Evolutionary conservation across 1,140 invertebrate genomes (phyloP).

Genomic region (Gryllus bimaculatus): DNA sequence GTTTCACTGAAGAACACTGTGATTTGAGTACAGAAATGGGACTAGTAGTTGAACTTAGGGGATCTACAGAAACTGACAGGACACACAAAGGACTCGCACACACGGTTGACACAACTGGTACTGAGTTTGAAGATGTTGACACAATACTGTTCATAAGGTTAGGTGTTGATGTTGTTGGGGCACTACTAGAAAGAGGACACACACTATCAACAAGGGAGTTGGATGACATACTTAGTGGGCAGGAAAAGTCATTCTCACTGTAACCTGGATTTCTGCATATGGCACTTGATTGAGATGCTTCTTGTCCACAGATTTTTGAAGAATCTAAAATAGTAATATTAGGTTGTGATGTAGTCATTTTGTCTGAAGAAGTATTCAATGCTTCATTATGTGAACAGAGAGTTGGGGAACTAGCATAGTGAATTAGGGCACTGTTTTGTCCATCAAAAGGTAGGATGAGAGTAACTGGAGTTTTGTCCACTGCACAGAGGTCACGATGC

Average conservation of each 20-base stretch:
- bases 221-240: not conserved
- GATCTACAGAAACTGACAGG: slow-evolving; percentile 28
- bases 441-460: slow-evolving; percentile 26
- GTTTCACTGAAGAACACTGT: slow-evolving; percentile 46
- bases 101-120: not conserved
- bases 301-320: not conserved
- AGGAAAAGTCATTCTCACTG: not conserved
- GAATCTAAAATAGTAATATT: slow-evolving; percentile 17
- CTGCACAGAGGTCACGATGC: not conserved
- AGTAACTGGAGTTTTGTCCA: not conserved
- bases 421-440: slow-evolving; percentile 32
- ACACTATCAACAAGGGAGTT: not conserved
- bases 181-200: slow-evolving; percentile 10
- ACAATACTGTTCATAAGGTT: not conserved
- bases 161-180: not conserved
- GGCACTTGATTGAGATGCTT: slow-evolving; percentile 6
- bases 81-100: not conserved
- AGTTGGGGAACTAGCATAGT: slow-evolving; percentile 33
- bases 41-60: slow-evolving; percentile 38
- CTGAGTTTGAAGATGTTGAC: not conserved
- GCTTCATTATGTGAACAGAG: slow-evolving; percentile 21
- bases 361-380: not conserved
- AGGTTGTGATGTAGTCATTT: slow-evolving; percentile 18
- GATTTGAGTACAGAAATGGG: slow-evolving; percentile 40
- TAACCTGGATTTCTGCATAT: slow-evolving; percentile 6